Percentiles rank a stretch among this genome's conserved stretches.
phyloP scores from a whole-genome alignment of 2,797 vertebrate species.

The Gymnocypris eckloni region DNA sequence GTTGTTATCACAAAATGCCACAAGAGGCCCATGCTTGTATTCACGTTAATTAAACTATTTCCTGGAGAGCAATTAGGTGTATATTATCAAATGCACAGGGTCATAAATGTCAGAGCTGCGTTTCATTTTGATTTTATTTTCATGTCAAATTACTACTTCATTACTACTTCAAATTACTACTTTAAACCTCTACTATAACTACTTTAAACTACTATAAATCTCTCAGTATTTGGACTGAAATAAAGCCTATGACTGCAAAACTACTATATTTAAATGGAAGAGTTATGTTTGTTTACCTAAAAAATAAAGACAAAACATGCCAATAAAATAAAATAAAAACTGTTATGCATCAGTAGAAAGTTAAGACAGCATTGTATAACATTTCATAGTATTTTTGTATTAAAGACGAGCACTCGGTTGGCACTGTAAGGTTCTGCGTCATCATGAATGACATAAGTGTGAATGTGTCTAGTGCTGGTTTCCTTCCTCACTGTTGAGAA shows the following conservation, averaged over 20 bases:
- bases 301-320: neutral
- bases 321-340: neutral
- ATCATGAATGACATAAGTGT: slow-evolving; percentile 23
- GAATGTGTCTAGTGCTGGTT: slow-evolving; percentile 15
- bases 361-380: neutral
- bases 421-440: slow-evolving; percentile 14
- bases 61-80: slow-evolving; percentile 23
- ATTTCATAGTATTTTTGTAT: neutral
- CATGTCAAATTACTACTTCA: neutral
- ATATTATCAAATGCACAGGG: neutral
- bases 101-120: slow-evolving; percentile 35
- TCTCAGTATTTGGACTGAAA: neutral
- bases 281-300: neutral
- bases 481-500: slow-evolving; percentile 46
- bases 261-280: neutral
- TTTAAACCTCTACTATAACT: no score
- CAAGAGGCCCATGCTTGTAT: neutral
- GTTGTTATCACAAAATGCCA: slow-evolving; percentile 13
- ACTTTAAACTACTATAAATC: neutral
- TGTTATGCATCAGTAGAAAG: neutral
- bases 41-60: slow-evolving; percentile 28
- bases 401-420: neutral
- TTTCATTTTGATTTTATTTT: neutral
- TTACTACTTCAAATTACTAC: no score
- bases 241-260: neutral